phyloP scores from a whole-genome alignment of 1,140 invertebrate species.

The Diprion similis region DNA sequence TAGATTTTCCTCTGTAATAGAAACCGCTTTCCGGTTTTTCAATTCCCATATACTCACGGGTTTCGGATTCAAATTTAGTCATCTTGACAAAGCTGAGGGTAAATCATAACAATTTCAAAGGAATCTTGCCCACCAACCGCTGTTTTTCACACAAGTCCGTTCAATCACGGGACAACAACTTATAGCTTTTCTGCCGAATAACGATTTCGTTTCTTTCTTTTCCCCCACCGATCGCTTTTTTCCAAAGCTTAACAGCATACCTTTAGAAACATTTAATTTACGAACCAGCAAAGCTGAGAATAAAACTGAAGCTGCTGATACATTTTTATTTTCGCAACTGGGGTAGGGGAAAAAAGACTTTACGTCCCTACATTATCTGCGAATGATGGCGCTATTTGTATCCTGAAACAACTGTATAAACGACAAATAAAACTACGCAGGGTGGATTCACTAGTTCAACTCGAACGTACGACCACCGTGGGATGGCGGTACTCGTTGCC shows the following conservation, averaged over 20 bases:
- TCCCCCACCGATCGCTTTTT: too few relatives aligned
- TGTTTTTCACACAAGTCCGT: too few relatives aligned
- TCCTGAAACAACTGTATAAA: background rate
- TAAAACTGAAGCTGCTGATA: too few relatives aligned
- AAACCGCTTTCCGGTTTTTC: background rate
- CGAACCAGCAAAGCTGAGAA: too few relatives aligned
- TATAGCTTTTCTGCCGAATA: too few relatives aligned
- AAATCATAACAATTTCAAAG: background rate
- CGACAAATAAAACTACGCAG: background rate
- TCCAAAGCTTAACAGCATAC: too few relatives aligned
- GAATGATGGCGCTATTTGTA: background rate
- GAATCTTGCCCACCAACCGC: background rate
- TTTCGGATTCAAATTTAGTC: conserved; percentile 5
- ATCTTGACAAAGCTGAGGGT: background rate
- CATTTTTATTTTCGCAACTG: background rate
- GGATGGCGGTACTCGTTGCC: conserved; percentile 1
- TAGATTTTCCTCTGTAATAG: too few relatives aligned
- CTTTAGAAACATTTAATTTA: too few relatives aligned
- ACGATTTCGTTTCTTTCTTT: too few relatives aligned
- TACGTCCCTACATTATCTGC: background rate
- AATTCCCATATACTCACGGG: background rate
- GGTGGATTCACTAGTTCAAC: background rate
- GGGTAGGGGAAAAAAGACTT: background rate
- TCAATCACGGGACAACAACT: too few relatives aligned
- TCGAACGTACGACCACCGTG: background rate